Percentiles rank a stretch among this genome's conserved stretches.
Conservation (phyloP, 2,888 invertebrate genomes). For the Scelioninae gen. 1 region DNA sequence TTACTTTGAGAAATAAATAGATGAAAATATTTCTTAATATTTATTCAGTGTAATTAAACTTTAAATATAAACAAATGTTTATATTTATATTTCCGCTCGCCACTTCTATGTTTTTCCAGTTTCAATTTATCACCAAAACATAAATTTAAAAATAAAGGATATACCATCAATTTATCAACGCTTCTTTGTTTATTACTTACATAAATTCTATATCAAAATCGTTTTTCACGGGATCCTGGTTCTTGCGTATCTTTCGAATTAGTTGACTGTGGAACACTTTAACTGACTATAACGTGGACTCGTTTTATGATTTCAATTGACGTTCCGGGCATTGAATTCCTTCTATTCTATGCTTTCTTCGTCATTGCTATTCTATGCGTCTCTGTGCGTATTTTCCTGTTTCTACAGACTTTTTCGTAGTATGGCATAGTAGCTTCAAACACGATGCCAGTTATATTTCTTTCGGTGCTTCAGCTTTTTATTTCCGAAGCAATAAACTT, state of each 20-base stretch:
- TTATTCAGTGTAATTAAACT: no score
- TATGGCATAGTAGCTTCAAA: conserved; percentile 18
- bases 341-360: conserved; percentile 31
- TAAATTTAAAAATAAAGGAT: no score
- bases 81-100: no score
- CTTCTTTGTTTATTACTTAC: no score
- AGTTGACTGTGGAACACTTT: conserved; percentile 30
- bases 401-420: conserved; percentile 13
- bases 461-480: conserved; percentile 31
- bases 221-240: background rate
- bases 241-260: conserved; percentile 15
- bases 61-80: no score
- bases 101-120: no score
- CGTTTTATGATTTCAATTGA: conserved; percentile 45
- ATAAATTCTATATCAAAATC: background rate
- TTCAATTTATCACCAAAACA: no score
- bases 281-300: conserved; percentile 17
- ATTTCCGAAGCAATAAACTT: background rate
- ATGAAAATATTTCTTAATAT: no score
- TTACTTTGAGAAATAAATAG: no score
- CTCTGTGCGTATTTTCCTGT: conserved; percentile 29
- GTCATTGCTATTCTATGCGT: conserved; percentile 36
- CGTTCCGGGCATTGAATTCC: conserved; percentile 37
- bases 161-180: no score
- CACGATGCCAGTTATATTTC: conserved; percentile 31